Evolutionary conservation across 2,888 invertebrate genomes (phyloP), one percentile per base, ranked within the genome.

Genomic region (Lampropteryx suffumata): DNA sequence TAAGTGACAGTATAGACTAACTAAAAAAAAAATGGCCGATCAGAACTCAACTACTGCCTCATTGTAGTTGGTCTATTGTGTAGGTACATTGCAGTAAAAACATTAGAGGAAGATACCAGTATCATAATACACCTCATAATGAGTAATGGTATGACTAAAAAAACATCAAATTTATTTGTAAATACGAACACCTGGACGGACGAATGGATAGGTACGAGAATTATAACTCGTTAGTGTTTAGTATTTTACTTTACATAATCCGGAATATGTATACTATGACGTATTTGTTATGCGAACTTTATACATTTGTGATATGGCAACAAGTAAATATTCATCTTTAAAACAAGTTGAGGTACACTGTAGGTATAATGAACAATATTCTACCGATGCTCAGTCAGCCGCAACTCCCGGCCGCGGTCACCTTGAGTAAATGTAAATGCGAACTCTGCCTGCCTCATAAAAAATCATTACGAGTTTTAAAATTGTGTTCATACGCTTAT

Each of bases 361-460:
- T 74, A 76, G 75, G 72, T 69, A 67, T 69, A 71, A 70, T 65
- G 71, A 71, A 71, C 69, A 69, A 71, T 70, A 71, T 81, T 74
- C 71, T 73, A 77, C 72, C 79, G 79, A 84, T 84, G 86, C 69
- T 83, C 88, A 86, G 79, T 89, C 81, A 89, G 81, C 79, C 87
- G 85, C 81, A 73, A 85, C 87, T 73, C 70, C 71, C 69, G 75
- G 73, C 76, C 76, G 72, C 83, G 84, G 85, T 89, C 88, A 88
- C 89, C 89, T 89, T 89, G 88, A 80, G 76, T 79, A 78, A 84
- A 89, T 88, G 85, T 82, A 86, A 87, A 84, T 82, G 81, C 83
- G 76, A 78, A 83, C 82, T 76, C 73, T 67, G 76, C 73, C 77
- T 71, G 71, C 67, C 66, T 72, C 67, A 74, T 72, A 77, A 76